Conservation (phyloP, 2,888 invertebrate species). For the Tetranychus piercei region DNA sequence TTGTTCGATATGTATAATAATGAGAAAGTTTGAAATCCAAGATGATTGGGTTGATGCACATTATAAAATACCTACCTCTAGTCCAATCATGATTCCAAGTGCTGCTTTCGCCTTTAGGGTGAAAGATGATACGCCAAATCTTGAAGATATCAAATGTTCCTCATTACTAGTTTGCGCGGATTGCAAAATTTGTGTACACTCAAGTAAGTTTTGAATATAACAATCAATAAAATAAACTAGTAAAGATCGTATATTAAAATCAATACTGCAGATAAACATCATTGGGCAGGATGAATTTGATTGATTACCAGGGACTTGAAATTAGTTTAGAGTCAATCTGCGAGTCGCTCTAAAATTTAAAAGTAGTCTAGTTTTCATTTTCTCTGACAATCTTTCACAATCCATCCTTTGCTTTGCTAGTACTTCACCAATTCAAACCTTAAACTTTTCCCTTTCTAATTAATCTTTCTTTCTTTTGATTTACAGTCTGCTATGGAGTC, state of each 20-base stretch:
- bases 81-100: conserved; percentile 23
- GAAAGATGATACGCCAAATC: conserved; percentile 27
- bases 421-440: conserved; percentile 8
- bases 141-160: conserved; percentile 31
- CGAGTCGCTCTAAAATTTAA: neutral
- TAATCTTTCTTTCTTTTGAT: conserved; percentile 14
- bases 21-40: conserved; percentile 29
- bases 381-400: conserved; percentile 2
- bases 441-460: conserved; percentile 5
- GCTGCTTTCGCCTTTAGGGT: conserved; percentile 31
- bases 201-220: conserved; percentile 31
- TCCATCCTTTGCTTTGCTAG: neutral
- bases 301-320: neutral
- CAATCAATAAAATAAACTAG: neutral
- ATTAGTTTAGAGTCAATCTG: neutral
- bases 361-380: neutral
- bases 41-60: neutral
- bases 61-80: conserved; percentile 11
- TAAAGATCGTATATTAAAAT: neutral
- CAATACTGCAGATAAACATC: neutral
- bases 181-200: conserved; percentile 43
- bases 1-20: conserved; percentile 43
- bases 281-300: neutral
- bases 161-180: conserved; percentile 39
- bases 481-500: conserved; percentile 26